Conservation (phyloP, 2,797 vertebrate species). For the Oreochromis grahami region DNA sequence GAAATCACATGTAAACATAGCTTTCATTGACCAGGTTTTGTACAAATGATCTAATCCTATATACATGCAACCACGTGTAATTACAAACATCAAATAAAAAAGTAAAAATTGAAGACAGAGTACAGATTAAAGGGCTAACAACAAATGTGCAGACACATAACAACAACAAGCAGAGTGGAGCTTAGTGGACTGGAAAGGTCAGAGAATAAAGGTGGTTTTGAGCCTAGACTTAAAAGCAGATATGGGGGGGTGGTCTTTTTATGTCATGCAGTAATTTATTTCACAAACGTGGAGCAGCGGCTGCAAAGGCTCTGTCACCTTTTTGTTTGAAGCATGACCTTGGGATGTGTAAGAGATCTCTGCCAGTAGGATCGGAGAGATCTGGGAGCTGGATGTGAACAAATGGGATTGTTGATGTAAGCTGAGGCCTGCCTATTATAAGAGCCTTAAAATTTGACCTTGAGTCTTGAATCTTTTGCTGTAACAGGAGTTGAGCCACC, state of each 20-base stretch:
- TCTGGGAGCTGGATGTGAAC: background rate
- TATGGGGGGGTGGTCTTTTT: background rate
- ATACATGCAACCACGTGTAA: background rate
- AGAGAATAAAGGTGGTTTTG: background rate
- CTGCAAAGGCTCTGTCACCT: background rate
- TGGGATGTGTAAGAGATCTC: background rate
- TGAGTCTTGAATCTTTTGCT: slow-evolving; percentile 5
- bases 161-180: background rate
- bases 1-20: background rate
- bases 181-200: background rate
- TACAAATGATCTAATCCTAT: background rate
- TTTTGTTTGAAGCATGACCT: background rate
- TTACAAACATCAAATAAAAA: background rate
- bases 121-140: background rate
- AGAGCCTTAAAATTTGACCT: background rate
- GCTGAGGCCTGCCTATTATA: background rate
- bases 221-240: background rate
- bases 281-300: background rate
- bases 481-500: slow-evolving; percentile 82
- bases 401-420: background rate
- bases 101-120: background rate
- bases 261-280: background rate
- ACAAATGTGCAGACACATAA: background rate
- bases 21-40: background rate
- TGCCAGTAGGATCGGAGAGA: background rate